Percentiles rank a stretch among this genome's conserved stretches.
phyloP scores from a whole-genome alignment of 2,888 invertebrate genomes.

The Physocephala rufipes region DNA sequence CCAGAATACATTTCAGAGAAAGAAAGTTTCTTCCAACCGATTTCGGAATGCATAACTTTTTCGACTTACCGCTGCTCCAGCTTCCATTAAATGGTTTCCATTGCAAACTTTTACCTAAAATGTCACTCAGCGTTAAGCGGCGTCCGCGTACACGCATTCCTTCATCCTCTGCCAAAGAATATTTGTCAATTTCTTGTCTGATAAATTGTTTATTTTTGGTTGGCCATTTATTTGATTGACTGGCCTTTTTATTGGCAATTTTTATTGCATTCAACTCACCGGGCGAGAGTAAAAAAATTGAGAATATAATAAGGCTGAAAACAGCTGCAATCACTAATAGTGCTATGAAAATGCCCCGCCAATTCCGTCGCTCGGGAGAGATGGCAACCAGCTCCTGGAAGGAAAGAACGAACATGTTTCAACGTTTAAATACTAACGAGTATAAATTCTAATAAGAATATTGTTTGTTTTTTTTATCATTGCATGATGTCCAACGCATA shows the following conservation, averaged over 20 bases:
- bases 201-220: too few species aligned
- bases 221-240: too few species aligned
- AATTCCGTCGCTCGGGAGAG: slow-evolving; percentile 88
- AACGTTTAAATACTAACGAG: too few species aligned
- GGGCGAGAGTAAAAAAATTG: slow-evolving; percentile 89
- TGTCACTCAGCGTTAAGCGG: slow-evolving; percentile 76
- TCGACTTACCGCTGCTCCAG: slow-evolving; percentile 74
- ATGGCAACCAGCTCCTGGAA: slow-evolving; percentile 87
- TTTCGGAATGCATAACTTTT: too few species aligned
- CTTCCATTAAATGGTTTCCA: slow-evolving; percentile 78
- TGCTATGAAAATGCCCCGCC: slow-evolving; percentile 93
- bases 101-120: slow-evolving; percentile 69
- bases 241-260: too few species aligned
- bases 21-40: too few species aligned
- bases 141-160: slow-evolving; percentile 75
- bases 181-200: too few species aligned
- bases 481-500: too few species aligned
- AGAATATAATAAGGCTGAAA: slow-evolving; percentile 87
- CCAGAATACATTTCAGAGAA: too few species aligned
- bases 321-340: slow-evolving; percentile 89
- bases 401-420: too few species aligned
- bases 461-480: too few species aligned
- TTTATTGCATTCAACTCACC: slow-evolving; percentile 51
- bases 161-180: slow-evolving; percentile 66
- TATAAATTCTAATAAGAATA: too few species aligned